Evolutionary conservation across 2,888 invertebrate genomes (phyloP).

Genomic region (Aleiodes alternator): DNA sequence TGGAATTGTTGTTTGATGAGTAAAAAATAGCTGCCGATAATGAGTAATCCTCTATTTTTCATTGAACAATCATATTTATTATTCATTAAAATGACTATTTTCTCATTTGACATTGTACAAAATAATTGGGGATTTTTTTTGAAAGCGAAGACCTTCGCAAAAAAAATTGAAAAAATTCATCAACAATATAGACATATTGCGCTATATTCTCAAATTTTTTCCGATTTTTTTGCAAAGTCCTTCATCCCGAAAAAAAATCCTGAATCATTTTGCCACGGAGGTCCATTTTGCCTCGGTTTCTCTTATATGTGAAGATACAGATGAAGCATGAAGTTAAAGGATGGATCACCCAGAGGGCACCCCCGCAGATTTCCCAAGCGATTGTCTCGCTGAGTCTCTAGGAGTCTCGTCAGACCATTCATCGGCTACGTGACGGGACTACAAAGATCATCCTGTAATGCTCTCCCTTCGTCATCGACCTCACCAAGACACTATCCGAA

Average conservation of each 20-base stretch:
- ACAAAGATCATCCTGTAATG: slow-evolving; percentile 46
- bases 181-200: too few relatives aligned
- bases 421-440: slow-evolving; percentile 74
- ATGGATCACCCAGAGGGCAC: slow-evolving; percentile 60
- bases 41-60: neutral
- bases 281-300: too few relatives aligned
- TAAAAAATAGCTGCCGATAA: too few relatives aligned
- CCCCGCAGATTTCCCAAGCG: slow-evolving; percentile 73
- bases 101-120: neutral
- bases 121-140: too few relatives aligned
- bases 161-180: too few relatives aligned
- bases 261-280: neutral
- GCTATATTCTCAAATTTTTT: too few relatives aligned
- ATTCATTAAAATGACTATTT: neutral
- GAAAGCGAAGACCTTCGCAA: too few relatives aligned
- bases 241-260: neutral
- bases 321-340: slow-evolving; percentile 38
- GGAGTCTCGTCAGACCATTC: slow-evolving; percentile 73
- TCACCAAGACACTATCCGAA: neutral
- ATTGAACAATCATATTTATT: neutral
- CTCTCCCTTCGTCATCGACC: slow-evolving; percentile 21
- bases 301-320: neutral
- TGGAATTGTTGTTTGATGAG: slow-evolving; percentile 26
- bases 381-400: slow-evolving; percentile 72
- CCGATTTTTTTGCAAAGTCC: too few relatives aligned